Evolutionary conservation across 2,888 invertebrate genomes (phyloP), one percentile per base, ranked within the genome.

Genomic region (Hirtodrosophila histrioides): DNA sequence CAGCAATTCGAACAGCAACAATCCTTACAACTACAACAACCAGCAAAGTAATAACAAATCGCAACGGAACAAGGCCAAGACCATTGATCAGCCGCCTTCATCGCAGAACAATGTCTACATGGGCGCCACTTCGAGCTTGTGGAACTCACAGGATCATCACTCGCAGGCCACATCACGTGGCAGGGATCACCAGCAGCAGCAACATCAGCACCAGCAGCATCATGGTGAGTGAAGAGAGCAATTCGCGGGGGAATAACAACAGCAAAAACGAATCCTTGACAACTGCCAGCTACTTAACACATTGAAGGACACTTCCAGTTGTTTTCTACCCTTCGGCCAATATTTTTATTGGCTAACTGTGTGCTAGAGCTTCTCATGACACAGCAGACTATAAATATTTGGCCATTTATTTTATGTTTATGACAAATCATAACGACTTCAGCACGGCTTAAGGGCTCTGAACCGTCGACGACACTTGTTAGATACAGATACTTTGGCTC

Each of bases 111-210:
- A 91, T 63, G 86, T 91, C 33, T 89, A 89, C 44, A 85, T 90
- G 75, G 91, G 91, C 6, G 90, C 91, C 58, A 91, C 92, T 51
- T 90, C 91, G 62, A 91, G 91, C 61, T 82, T 91, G 69, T 91
- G 90, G 91, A 91, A 91, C 72, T 88, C 90, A 33, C 90, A 90
- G 73, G 91, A 91, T 81, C 90, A 90, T 64, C 72, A 78, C 29
- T 43, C 79, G 41, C 53, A 67, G 41, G 48, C 74, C 40, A 71
- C 63, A 6, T 49, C 62, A 33, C 69, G 83, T 33, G 85, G 86
- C 68, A 72, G 88, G 55, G 89, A 89, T 73, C 86, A 88, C 46
- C 80, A 88, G 24, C 79, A 89, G 66, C 89, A 89, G 69, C 78
- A 78, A 44, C 70, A 80, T 9, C 67, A 67, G 50, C 82, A 70